Conservation (phyloP, 1,140 invertebrate species). For the Carposina sasakii region DNA sequence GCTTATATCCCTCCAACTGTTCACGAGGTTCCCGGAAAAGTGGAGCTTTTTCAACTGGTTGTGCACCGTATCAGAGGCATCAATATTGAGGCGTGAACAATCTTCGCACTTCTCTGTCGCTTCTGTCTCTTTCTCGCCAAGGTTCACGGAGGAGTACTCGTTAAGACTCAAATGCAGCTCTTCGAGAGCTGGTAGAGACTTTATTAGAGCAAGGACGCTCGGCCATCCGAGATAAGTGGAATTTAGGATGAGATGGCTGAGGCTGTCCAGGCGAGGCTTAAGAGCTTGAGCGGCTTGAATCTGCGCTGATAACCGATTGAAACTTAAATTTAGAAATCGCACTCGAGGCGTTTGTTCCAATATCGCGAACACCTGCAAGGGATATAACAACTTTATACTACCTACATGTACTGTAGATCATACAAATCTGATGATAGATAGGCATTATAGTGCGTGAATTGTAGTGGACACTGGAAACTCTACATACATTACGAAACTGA, state of each 20-base stretch:
- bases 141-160: constrained; percentile 84
- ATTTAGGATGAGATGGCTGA: constrained; percentile 88
- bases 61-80: constrained; percentile 80
- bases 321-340: constrained; percentile 92
- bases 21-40: constrained; percentile 88
- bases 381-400: too few species aligned
- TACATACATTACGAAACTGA: too few species aligned
- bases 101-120: constrained; percentile 49
- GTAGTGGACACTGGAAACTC: too few species aligned
- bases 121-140: constrained; percentile 47
- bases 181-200: constrained; percentile 83
- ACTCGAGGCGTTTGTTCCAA: constrained; percentile 89
- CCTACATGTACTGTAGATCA: too few species aligned
- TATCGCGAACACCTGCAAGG: constrained; percentile 85
- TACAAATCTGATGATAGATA: too few species aligned
- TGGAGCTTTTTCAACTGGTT: constrained; percentile 82
- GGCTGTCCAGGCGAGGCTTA: constrained; percentile 75
- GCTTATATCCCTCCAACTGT: constrained; percentile 85
- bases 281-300: constrained; percentile 70
- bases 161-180: constrained; percentile 93
- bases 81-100: constrained; percentile 57
- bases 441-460: too few species aligned
- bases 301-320: constrained; percentile 84
- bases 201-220: constrained; percentile 83
- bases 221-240: constrained; percentile 89